Evolutionary conservation across 2,888 invertebrate genomes (phyloP).

Genomic region (Troides aeacus): DNA sequence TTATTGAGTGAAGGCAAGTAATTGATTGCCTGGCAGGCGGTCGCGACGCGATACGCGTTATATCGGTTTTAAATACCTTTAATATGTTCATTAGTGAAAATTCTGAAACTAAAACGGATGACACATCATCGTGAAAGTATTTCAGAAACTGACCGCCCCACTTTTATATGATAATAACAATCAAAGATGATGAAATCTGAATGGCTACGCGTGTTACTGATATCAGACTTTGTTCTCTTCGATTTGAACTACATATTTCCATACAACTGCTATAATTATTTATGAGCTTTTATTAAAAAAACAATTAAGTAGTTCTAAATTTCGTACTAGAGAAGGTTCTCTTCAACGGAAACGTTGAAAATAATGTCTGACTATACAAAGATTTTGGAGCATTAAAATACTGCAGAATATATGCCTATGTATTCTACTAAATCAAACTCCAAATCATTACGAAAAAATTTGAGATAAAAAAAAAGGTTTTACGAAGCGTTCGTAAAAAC

Average conservation of each 20-base stretch:
- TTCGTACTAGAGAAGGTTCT: neutral
- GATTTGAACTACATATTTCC: neutral
- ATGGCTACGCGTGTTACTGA: too few species aligned
- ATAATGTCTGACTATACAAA: neutral
- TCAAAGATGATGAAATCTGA: neutral
- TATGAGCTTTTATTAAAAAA: too few species aligned
- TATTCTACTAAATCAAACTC: neutral
- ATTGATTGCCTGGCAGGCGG: slow-evolving; percentile 63
- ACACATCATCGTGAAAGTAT: too few species aligned
- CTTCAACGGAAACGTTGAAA: neutral
- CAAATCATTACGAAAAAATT: neutral
- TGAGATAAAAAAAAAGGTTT: neutral
- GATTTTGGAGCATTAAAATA: neutral
- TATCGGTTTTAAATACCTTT: slow-evolving; percentile 16
- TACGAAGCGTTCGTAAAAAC: neutral
- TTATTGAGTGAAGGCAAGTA: slow-evolving; percentile 77
- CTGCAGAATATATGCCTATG: neutral
- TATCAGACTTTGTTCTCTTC: too few species aligned
- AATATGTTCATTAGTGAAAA: slow-evolving; percentile 7
- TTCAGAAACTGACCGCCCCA: too few species aligned
- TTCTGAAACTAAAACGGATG: neutral
- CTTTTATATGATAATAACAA: too few species aligned
- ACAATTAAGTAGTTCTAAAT: neutral
- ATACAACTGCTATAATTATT: neutral
- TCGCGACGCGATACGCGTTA: slow-evolving; percentile 46